Percentiles rank a stretch among this genome's conserved stretches.
Conservation (phyloP, 2,797 vertebrate genomes). For the Picus viridis region DNA sequence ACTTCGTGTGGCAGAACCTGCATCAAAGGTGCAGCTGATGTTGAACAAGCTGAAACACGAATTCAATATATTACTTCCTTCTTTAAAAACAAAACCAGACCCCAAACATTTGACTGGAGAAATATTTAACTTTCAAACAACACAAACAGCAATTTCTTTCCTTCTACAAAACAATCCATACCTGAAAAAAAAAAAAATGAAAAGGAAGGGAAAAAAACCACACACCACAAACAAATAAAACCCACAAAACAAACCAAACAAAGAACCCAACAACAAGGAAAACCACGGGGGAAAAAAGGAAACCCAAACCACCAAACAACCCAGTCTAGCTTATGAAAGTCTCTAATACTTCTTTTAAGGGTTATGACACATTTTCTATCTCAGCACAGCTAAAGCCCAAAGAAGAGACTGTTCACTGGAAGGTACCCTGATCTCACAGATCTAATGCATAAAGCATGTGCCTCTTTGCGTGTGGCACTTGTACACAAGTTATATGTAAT, state of each 20-base stretch:
- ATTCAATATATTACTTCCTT: neutral
- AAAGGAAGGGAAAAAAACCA: neutral
- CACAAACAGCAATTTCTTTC: neutral
- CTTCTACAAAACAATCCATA: neutral
- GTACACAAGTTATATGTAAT: neutral
- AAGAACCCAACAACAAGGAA: too few relatives aligned
- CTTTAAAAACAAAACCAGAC: neutral
- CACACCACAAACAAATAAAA: neutral
- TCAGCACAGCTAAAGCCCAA: neutral
- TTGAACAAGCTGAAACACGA: conserved; percentile 18
- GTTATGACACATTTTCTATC: conserved; percentile 30
- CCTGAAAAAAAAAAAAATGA: neutral
- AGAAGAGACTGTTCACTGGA: neutral
- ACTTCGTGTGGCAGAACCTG: neutral
- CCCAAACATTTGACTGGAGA: neutral
- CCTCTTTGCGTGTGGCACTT: neutral
- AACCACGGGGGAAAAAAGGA: too few relatives aligned
- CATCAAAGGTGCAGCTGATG: neutral
- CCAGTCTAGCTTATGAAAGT: neutral
- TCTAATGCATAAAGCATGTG: neutral
- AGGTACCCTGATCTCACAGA: neutral
- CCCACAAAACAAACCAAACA: too few relatives aligned
- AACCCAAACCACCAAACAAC: neutral
- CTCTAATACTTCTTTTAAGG: neutral
- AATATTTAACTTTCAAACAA: neutral